These are phyloP conservation scores for Rhizoglyphus robini DNA, from an alignment of 1,140 invertebrate genomes.

Conservation along the genomic window DNA sequence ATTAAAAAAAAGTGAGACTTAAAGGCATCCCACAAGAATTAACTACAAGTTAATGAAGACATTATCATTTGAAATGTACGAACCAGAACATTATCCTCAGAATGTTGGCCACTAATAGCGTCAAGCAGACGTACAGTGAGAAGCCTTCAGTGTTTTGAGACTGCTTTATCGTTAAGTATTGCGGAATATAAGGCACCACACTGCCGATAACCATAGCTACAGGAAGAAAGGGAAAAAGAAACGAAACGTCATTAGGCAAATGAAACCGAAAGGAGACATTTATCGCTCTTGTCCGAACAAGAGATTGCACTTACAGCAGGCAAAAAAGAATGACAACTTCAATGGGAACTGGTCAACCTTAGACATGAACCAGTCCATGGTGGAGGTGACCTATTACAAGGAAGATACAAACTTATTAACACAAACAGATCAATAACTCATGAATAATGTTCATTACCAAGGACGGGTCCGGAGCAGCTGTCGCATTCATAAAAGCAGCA, in stretches of 20 bases:
- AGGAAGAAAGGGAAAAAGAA: background rate
- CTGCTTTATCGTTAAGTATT: conserved; percentile 78
- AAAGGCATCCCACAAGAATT: too few relatives aligned
- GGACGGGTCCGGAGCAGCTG: background rate
- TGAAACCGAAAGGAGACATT: background rate
- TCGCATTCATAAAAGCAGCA: background rate
- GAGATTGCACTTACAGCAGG: background rate
- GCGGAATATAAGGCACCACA: conserved; percentile 71
- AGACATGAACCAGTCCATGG: conserved; percentile 2
- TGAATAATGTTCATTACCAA: too few relatives aligned
- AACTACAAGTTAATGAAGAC: too few relatives aligned
- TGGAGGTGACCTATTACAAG: background rate
- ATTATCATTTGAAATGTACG: conserved; percentile 38
- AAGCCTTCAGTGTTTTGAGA: conserved; percentile 85
- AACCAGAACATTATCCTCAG: conserved; percentile 95
- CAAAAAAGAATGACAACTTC: conserved; percentile 10
- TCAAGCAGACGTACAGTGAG: conserved; percentile 87
- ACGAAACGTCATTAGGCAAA: background rate
- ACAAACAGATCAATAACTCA: too few relatives aligned
- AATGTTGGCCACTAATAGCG: conserved; percentile 85
- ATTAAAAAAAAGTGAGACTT: too few relatives aligned
- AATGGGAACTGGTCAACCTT: conserved; percentile 11
- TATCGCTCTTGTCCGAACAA: background rate
- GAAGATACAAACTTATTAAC: background rate
- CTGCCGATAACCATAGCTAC: conserved; percentile 80